Base-by-base conservation (phyloP, 2,113 vertebrate genomes). In the Pholis gunnellus region DNA sequence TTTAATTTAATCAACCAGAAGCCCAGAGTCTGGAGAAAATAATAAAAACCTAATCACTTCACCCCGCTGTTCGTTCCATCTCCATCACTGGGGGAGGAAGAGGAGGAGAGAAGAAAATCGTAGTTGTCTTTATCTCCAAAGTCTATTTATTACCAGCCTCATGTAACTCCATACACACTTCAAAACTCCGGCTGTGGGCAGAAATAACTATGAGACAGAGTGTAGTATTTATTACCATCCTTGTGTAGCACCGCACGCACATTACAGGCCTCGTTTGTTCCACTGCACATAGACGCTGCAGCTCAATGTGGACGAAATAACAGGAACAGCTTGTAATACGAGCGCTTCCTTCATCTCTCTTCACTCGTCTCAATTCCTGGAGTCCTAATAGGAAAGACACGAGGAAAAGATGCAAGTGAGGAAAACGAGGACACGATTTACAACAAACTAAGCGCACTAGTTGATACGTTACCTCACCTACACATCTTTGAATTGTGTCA, bases 41-140 rank as follows among this genome's bases (percentile, higher is more conserved):
- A 89, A 91, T 89, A 91, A 91, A 88, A 91, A 2, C 74, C 54
- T 89, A 90, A 93, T 92, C 80, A 85, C 89, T 89, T 85, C 75
- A 85, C 83, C 72, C 73, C 44, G 50, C 57, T 87, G 48, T 66
- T 77, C 52, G 50, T 74, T 86, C 65, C 73, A 73, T 86, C 82
- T 78, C 72, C 76, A 84, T 83, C 83, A 87, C 79, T 80, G 57
- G 48, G 81, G 80, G 78, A 86, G 36, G 64, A 81, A 70, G 56
- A 59, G 56, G 56, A 59, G 31, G 72, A 87, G 68, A 85, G 50
- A 22, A 77, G 65, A 79, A 76, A 77, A 68, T 88, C 66, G 72
- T 66, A 65, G 46, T 81, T 76, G 50, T 80, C 83, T 91, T 34
- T 86, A 89, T 88, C 85, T 87, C 70, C 81, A 48, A 83, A 70